These are phyloP conservation scores for Nycticorax nycticorax DNA, from an alignment of 2,113 vertebrate genomes.

Conservation along the genomic window DNA sequence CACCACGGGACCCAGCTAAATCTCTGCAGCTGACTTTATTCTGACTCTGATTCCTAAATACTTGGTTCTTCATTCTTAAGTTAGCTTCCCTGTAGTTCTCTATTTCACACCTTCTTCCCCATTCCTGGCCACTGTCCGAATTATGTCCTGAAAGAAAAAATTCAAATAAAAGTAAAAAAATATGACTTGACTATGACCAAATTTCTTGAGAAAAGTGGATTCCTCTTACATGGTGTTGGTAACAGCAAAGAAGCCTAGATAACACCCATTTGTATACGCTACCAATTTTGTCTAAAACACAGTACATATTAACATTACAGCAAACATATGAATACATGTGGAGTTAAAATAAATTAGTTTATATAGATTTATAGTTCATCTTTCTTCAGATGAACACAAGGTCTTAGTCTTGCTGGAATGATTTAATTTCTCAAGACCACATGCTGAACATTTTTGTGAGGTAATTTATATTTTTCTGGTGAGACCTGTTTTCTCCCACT, in stretches of 20 bases:
- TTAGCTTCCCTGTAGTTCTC: background rate
- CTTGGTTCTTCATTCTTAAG: background rate
- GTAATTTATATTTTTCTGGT: background rate
- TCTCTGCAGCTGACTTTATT: background rate
- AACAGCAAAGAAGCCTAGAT: background rate
- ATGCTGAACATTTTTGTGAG: background rate
- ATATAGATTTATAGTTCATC: background rate
- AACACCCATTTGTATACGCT: accelerated
- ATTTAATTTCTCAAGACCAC: background rate
- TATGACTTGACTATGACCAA: background rate
- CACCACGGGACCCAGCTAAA: accelerated
- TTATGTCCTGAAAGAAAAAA: background rate
- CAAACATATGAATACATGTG: background rate
- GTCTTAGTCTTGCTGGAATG: background rate
- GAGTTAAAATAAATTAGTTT: background rate
- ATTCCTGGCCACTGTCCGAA: background rate
- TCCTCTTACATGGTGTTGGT: background rate
- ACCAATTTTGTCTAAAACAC: background rate
- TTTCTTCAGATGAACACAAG: background rate
- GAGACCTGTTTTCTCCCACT: background rate
- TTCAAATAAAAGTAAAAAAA: background rate
- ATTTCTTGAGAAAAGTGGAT: background rate
- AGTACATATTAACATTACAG: background rate
- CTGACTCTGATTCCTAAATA: background rate
- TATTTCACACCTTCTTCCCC: background rate